phyloP scores from a whole-genome alignment of 1,140 invertebrate species.

The Drosophila ogumai region DNA sequence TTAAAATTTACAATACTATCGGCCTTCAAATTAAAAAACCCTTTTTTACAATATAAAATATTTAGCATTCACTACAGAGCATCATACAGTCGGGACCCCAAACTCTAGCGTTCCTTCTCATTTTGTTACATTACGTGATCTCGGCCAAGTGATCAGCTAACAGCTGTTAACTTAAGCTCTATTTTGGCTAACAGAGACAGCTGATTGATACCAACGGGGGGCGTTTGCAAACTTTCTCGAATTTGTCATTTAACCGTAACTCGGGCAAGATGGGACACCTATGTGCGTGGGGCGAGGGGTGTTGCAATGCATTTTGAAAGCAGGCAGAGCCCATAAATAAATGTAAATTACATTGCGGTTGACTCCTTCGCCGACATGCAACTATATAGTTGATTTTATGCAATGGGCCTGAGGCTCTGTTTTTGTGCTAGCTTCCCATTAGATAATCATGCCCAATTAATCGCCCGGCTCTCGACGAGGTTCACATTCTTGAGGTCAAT shows the following conservation, averaged over 20 bases:
- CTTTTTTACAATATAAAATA: background rate
- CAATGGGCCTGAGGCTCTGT: constrained; percentile 24
- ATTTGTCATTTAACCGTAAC: constrained; percentile 39
- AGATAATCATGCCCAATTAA: constrained; percentile 50
- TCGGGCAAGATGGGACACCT: constrained; percentile 1
- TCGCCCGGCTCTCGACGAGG: constrained; percentile 26
- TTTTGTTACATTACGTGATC: constrained; percentile 43
- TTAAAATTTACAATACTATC: background rate
- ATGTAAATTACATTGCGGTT: constrained; percentile 47
- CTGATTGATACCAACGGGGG: constrained; percentile 29
- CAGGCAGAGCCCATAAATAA: constrained; percentile 38
- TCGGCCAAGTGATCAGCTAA: constrained; percentile 28
- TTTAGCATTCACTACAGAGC: background rate
- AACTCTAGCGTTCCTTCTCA: background rate
- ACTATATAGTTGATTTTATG: constrained; percentile 19
- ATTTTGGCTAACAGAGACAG: constrained; percentile 22
- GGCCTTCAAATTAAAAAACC: background rate
- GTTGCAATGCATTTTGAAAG: constrained; percentile 28
- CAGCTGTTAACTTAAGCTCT: constrained; percentile 24
- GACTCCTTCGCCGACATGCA: constrained; percentile 32
- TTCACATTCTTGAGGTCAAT: constrained; percentile 62
- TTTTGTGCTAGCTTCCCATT: constrained; percentile 32
- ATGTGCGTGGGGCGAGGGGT: background rate
- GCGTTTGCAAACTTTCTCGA: constrained; percentile 54
- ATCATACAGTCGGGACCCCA: background rate